phyloP scores from a whole-genome alignment of 2,888 invertebrate species.

The Ommatoiulus sabulosus region DNA sequence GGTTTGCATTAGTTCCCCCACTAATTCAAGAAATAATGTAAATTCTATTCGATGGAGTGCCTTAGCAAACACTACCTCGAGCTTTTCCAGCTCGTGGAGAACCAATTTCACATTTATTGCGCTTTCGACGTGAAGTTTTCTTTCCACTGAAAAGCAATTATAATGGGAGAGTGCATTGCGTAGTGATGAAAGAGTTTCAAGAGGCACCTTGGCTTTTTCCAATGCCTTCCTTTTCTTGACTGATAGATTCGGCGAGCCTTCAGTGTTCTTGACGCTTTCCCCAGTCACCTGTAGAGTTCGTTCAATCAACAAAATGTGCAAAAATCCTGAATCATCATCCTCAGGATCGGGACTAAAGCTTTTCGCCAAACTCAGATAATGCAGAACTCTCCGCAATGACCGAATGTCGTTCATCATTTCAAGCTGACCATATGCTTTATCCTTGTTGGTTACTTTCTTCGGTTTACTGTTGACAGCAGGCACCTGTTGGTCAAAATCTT shows the following conservation, averaged over 20 bases:
- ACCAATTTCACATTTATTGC: neutral
- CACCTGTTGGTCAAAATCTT: neutral
- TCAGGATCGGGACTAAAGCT: neutral
- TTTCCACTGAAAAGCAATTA: neutral
- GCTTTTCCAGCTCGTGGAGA: neutral
- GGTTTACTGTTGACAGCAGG: neutral
- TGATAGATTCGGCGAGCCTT: neutral
- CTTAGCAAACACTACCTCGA: neutral
- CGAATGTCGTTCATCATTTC: slow-evolving; percentile 15
- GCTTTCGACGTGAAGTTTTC: neutral
- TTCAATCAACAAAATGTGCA: neutral
- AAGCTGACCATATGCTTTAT: neutral
- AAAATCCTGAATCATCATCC: neutral
- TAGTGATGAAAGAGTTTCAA: neutral
- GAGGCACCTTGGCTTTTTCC: neutral
- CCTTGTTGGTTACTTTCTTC: neutral
- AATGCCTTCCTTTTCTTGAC: neutral
- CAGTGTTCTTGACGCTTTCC: neutral
- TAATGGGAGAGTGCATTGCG: neutral
- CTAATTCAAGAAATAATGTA: neutral
- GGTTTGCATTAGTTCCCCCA: neutral
- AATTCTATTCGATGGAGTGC: neutral
- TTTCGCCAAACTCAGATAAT: neutral
- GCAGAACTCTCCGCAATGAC: neutral
- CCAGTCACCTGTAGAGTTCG: neutral